Conservation (phyloP, 2,888 invertebrate species). For the Conomelus anceps region DNA sequence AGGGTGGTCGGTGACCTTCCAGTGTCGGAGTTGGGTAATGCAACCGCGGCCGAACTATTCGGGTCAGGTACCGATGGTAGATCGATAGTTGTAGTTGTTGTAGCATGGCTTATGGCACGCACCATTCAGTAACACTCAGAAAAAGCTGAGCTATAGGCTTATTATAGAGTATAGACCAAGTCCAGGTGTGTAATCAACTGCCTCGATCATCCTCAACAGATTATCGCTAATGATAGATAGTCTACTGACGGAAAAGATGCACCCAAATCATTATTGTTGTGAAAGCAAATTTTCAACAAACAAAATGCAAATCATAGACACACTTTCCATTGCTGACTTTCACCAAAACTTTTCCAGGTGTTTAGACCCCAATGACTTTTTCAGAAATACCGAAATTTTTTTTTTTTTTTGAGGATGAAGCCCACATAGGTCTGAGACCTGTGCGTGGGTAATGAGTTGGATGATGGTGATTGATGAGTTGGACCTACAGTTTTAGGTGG, state of each 20-base stretch:
- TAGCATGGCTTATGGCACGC: not conserved
- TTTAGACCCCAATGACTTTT: too few species aligned
- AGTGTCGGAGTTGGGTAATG: not conserved
- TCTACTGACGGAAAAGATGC: not conserved
- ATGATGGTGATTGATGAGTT: too few species aligned
- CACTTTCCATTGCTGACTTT: not conserved
- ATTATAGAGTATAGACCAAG: not conserved
- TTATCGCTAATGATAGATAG: not conserved
- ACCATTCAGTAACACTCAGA: not conserved
- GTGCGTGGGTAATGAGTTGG: too few species aligned
- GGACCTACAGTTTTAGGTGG: too few species aligned
- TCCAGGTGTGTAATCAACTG: not conserved
- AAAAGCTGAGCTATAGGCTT: not conserved
- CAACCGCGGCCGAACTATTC: not conserved
- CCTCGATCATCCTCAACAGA: not conserved
- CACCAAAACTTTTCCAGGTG: not conserved
- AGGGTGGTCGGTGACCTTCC: not conserved
- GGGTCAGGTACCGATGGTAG: not conserved
- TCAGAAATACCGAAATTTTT: too few species aligned
- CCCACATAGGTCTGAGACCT: too few species aligned
- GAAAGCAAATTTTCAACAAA: not conserved
- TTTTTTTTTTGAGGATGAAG: too few species aligned
- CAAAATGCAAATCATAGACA: not conserved
- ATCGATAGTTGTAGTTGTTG: not conserved
- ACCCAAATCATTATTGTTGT: not conserved